These are phyloP conservation scores for Heterohyrax brucei DNA, from an alignment of 2,797 vertebrate genomes.

Conservation along the genomic window DNA sequence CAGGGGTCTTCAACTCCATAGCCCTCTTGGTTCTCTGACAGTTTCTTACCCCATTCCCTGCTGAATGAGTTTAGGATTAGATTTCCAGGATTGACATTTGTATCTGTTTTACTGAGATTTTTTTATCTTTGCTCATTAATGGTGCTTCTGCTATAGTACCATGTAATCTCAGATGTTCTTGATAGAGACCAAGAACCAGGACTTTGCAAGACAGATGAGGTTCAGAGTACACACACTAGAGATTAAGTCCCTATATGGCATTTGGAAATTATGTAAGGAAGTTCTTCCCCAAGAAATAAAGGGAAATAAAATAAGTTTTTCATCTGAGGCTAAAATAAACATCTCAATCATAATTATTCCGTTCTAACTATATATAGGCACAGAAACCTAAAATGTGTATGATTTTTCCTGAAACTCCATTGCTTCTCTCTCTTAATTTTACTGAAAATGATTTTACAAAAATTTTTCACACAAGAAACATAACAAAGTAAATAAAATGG, in stretches of 20 bases:
- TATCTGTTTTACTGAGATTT: too few species aligned
- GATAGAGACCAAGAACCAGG: neutral
- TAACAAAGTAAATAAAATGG: neutral
- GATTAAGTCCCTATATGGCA: neutral
- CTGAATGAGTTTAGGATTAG: too few species aligned
- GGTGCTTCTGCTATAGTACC: too few species aligned
- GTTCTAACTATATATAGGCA: neutral
- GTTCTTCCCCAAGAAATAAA: neutral
- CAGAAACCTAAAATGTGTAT: neutral
- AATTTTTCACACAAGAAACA: conserved; percentile 34
- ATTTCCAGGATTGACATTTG: too few species aligned
- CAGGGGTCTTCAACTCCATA: too few species aligned
- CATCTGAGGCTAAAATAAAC: neutral
- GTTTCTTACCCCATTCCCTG: too few species aligned
- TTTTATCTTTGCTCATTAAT: too few species aligned
- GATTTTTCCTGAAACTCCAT: neutral
- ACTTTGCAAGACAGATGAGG: neutral
- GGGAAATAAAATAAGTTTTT: neutral
- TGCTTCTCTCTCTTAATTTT: neutral
- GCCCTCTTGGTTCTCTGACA: too few species aligned
- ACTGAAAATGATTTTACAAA: conserved; percentile 8
- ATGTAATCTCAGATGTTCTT: neutral
- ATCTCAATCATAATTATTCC: neutral
- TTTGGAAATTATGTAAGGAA: neutral
- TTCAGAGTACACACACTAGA: neutral